Evolutionary conservation across 2,113 vertebrate species (phyloP), one percentile per base, ranked within the genome.

Genomic region (Callocephalon fimbriatum): DNA sequence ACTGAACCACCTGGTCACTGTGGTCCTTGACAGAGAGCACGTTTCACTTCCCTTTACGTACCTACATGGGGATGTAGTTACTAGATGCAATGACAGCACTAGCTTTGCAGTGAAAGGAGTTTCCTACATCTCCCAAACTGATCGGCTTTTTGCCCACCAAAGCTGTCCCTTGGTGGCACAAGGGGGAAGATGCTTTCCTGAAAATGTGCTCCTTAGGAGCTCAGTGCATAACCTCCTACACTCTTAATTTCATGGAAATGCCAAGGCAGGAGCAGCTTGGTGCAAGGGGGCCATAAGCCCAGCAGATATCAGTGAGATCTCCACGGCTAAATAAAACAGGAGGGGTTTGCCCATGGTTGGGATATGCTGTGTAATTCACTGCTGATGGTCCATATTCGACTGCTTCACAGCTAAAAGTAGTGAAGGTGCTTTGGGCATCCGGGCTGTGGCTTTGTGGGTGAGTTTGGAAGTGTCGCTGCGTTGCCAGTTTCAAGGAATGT

Each of bases 31-130:
- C 18, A 93, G 67, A 82, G 38, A 66, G 68, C 22, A 7, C 7
- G 4, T 56, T 75, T 35, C 1, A 4, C 12, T 68, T 47, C 45
- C 26, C 3, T 3, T 59, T 48, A 67, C 19, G 2, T 65, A 86
- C 22, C 44, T 85, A 32, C 37, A 10, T 1, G 2, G 27, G 26
- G n/a, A 20, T 44, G 16, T 8, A 15, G 23, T 47, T 86, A 8
- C 6, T 37, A 25, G 50, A 18, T 66, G 63, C 13, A 7, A 51
- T 5, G 13, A 31, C 7, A 15, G 4, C 0, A 2, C 37, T 12
- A 27, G 3, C 51, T 86, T 37, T 83, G 50, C 50, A 61, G 18
- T 1, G 0, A 42, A 32, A 63, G 35, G 26, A 31, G 9, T 77
- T 77, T 81, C 56, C 50, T 45, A 29, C 9, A 2, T 38, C 27